A percentile compares a stretch with the other conserved stretches of the same genome.
These are phyloP conservation scores for Sebastes iracundus DNA, from an alignment of 2,797 vertebrate genomes.

Conservation along the genomic window DNA sequence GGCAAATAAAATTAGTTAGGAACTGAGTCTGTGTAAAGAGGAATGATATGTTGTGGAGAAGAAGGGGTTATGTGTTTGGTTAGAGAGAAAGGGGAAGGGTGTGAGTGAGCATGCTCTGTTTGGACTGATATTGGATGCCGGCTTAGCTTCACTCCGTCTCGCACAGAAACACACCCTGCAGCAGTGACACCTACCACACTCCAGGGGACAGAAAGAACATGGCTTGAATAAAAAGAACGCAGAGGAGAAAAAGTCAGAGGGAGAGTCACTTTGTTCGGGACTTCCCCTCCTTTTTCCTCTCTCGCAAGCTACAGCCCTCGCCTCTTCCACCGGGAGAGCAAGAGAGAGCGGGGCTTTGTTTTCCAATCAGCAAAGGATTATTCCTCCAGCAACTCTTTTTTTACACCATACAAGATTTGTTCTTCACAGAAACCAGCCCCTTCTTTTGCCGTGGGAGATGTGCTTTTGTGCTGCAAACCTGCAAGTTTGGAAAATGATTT, in stretches of 20 bases:
- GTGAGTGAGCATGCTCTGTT: constrained; percentile 67
- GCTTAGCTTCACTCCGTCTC: constrained; percentile 28
- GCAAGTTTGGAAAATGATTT: constrained; percentile 4
- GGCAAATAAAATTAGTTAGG: neutral
- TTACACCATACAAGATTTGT: neutral
- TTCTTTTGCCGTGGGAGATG: neutral
- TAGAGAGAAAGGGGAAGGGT: constrained; percentile 35
- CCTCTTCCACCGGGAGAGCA: constrained; percentile 2
- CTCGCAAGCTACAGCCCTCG: constrained; percentile 3
- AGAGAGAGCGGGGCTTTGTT: constrained; percentile 18
- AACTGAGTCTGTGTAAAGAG: neutral
- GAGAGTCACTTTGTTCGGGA: constrained; percentile 25
- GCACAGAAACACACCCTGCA: constrained; percentile 50
- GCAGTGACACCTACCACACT: constrained; percentile 59
- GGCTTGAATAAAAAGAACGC: constrained; percentile 7
- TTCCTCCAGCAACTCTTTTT: neutral
- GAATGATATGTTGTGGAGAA: neutral
- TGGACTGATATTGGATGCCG: constrained; percentile 61
- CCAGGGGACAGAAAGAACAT: constrained; percentile 42
- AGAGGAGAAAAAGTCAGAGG: neutral
- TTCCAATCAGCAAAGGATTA: constrained; percentile 15
- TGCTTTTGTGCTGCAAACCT: neutral
- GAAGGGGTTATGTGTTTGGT: constrained; percentile 30
- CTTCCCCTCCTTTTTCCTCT: constrained; percentile 32
- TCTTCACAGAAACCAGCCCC: neutral